Base-by-base conservation (phyloP, 2,888 invertebrate genomes). In the Drosophila ustulata region DNA sequence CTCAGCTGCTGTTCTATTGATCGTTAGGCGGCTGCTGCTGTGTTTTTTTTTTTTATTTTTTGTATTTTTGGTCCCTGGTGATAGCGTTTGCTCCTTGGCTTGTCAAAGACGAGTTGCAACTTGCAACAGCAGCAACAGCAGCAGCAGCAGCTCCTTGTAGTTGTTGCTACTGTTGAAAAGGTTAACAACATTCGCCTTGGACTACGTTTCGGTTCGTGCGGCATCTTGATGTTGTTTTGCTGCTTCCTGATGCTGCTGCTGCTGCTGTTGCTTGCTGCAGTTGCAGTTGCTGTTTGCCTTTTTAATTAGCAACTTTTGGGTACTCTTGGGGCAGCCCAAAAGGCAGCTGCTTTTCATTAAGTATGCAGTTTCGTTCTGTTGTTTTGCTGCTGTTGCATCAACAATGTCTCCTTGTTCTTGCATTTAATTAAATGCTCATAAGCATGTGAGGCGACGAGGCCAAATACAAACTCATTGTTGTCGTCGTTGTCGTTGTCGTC, bases 391-490 rank as follows among this genome's bases (percentile, higher is more conserved):
- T 41, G 53, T 63, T 67, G 75, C 64, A 30, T 53, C 75, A 66
- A 66, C 64, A 78, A 70, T 75, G 75, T 64, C 82, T 73, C 59
- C 71, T 84, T 88, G 87, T 87, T 84, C 87, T 87, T 84, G 84
- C 85, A 89, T 86, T 86, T 86, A 89, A 89, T 86, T 89, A 89
- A 89, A 86, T 80, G 82, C 89, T 86, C 86, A 86, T 86, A 89
- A 89, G 86, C 86, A 89, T 87, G 80, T 80, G 74, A 88, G 79
- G 28, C 69, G 56, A 75, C 57, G 52, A 68, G 62, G 66, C 82
- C 87, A 81, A 57, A 46, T 34, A 75, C 72, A 77, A 61, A 84
- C 87, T 77, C 83, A 83, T 88, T 78, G 82, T 82, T 85, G 66
- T 56, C 53, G 34, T 28, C 28, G 28, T 9, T 13, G 13, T 39